phyloP scores from a whole-genome alignment of 2,888 invertebrate genomes.

The Osedax frankpressi region DNA sequence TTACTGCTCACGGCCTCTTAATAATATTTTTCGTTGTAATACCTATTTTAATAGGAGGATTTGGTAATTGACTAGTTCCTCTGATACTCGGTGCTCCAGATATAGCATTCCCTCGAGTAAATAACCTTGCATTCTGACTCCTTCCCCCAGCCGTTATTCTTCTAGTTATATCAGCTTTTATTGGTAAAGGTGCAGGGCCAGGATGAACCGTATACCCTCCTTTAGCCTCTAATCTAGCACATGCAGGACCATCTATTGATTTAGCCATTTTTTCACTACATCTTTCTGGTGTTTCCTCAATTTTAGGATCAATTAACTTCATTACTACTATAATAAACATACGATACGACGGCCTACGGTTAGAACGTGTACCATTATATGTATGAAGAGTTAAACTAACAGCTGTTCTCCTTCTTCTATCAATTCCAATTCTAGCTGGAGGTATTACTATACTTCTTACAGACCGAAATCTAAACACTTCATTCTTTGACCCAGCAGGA shows the following conservation, averaged over 20 bases:
- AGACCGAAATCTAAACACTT: constrained; percentile 67
- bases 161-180: constrained; percentile 55
- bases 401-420: constrained; percentile 56
- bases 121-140: constrained; percentile 72
- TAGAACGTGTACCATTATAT: constrained; percentile 61
- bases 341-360: constrained; percentile 53
- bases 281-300: constrained; percentile 56
- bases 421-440: constrained; percentile 63
- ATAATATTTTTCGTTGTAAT: constrained; percentile 66
- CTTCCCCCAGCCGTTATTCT: constrained; percentile 60
- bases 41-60: constrained; percentile 55
- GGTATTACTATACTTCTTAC: constrained; percentile 67
- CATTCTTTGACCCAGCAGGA: constrained; percentile 66
- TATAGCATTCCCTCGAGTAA: constrained; percentile 70
- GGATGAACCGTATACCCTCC: constrained; percentile 69
- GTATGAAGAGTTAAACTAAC: constrained; percentile 61
- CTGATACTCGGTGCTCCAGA: constrained; percentile 65
- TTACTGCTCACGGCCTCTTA: constrained; percentile 66
- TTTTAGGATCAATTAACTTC: constrained; percentile 68
- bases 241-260: constrained; percentile 60
- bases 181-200: constrained; percentile 61
- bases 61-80: constrained; percentile 69
- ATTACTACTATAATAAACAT: constrained; percentile 65
- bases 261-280: constrained; percentile 65
- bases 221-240: constrained; percentile 55